Evolutionary conservation across 2,888 invertebrate genomes (phyloP), one percentile per base, ranked within the genome.

Genomic region (Pollenia labialis): DNA sequence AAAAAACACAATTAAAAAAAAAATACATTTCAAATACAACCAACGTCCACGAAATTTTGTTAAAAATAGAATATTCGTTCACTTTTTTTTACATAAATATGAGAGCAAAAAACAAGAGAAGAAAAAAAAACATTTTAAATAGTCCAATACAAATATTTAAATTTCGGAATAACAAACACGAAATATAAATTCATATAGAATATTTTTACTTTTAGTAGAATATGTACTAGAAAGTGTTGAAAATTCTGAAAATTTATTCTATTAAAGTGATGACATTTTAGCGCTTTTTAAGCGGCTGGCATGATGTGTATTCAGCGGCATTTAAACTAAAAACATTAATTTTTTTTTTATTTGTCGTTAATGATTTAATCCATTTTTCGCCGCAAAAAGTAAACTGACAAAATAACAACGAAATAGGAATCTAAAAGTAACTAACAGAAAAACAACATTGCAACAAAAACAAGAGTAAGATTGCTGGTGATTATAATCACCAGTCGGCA

Each of bases 1-100:
- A 82, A 42, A 85, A 85, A 75, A 48, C 16, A 77, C 46, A 76
- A 48, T 54, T 58, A 71, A 71, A 42, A 16, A 40, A 56, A 72
- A 54, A 40, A 74, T 32, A 50, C 46, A 76, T 58, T 77, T 66
- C 72, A 75, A 87, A 85, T 48, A 18, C 44, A 64, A 56, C 32
- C 44, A 64, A 56, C 32, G 48, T 46, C 68, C 64, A 79, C 76
- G 69, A 82, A 85, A 66, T 69, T 81, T 68, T 54, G 72, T 83
- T 88, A 83, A 91, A 91, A 91, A 91, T 91, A 91, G 92, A 89
- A 84, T 56, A 85, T 90, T 89, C 89, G 89, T 87, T 77, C 90
- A 92, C 90, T 91, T 90, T 91, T 92, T 91, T 90, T 91, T 60
- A 81, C 48, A 68, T 52, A 83, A 50, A 84, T 11, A 77, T 40